Conservation (phyloP, 2,113 vertebrate species). For the Rhegmatorhina hoffmannsi region DNA sequence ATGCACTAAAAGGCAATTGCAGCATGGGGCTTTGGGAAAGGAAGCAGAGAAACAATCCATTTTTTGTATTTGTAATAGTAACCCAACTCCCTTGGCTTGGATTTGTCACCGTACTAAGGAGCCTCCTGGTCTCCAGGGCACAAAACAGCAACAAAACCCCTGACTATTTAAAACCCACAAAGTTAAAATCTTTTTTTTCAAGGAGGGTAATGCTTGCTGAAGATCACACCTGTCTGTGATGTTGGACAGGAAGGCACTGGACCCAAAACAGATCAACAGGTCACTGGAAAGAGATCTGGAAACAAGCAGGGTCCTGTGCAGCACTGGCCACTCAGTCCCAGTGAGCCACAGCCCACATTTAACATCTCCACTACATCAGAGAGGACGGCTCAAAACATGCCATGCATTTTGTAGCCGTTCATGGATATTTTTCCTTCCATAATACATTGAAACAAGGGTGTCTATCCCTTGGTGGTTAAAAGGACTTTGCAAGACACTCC, state of each 20-base stretch:
- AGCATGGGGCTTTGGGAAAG: neutral
- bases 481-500: neutral
- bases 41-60: neutral
- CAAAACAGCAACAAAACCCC: neutral
- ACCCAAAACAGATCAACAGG: neutral
- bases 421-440: neutral
- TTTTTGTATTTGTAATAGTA: neutral
- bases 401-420: neutral
- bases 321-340: rapidly evolving
- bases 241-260: neutral
- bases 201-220: neutral
- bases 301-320: rapidly evolving
- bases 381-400: neutral
- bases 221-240: neutral
- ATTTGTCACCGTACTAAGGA: neutral
- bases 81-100: neutral
- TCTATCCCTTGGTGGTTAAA: neutral
- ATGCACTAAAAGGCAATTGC: neutral
- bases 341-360: rapidly evolving
- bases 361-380: neutral
- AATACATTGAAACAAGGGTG: neutral
- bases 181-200: neutral
- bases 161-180: neutral
- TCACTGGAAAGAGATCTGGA: neutral
- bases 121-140: neutral